These are phyloP conservation scores for Standfussiana lucernea DNA, from an alignment of 2,888 invertebrate genomes.

Conservation along the genomic window DNA sequence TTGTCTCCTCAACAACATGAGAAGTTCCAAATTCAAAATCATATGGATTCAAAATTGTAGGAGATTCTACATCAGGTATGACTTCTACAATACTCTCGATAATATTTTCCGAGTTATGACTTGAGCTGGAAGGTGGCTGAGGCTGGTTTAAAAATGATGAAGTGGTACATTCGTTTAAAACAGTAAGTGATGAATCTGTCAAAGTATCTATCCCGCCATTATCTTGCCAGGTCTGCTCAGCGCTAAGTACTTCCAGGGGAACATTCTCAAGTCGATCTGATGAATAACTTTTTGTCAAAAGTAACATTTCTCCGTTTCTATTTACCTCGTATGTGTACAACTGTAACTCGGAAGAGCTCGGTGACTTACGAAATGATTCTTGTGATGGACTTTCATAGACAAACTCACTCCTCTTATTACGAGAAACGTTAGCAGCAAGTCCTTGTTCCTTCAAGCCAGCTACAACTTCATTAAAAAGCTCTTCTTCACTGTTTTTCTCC, in stretches of 20 bases:
- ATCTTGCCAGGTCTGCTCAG: conserved; percentile 13
- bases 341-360: conserved; percentile 22
- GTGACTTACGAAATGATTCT: conserved; percentile 11
- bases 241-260: conserved; percentile 1
- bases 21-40: conserved; percentile 7
- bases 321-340: conserved; percentile 20
- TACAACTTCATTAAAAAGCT: conserved; percentile 21
- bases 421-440: conserved; percentile 13
- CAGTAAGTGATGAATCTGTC: background rate
- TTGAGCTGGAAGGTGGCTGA: conserved; percentile 5
- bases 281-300: background rate
- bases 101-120: conserved; percentile 20
- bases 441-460: conserved; percentile 19
- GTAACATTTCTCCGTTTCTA: conserved; percentile 16
- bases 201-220: conserved; percentile 4
- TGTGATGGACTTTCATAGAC: conserved; percentile 24
- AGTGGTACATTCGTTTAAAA: conserved; percentile 3
- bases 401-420: conserved; percentile 23
- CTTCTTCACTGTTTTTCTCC: conserved; percentile 23
- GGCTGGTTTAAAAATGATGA: conserved; percentile 21
- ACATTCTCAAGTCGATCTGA: conserved; percentile 19
- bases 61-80: conserved; percentile 17
- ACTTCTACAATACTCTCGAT: too few relatives aligned
- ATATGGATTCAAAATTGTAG: conserved; percentile 15
- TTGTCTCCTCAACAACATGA: conserved; percentile 8